A percentile compares a stretch with the other conserved stretches of the same genome.
These are phyloP conservation scores for Corynorhinus townsendii DNA, from an alignment of 2,113 vertebrate species.

Conservation along the genomic window DNA sequence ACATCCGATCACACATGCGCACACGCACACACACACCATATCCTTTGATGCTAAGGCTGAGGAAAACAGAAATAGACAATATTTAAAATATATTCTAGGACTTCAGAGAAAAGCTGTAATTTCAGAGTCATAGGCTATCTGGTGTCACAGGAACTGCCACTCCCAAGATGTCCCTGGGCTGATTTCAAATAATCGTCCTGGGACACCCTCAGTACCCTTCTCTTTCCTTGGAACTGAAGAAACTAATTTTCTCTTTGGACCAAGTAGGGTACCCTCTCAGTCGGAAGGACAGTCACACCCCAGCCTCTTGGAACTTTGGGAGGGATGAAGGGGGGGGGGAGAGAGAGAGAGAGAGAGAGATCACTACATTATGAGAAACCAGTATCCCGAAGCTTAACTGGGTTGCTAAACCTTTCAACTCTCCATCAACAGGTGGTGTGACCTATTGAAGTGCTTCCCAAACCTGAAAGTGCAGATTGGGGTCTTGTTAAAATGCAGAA, in stretches of 20 bases:
- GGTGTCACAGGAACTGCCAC: neutral
- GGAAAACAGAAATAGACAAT: neutral
- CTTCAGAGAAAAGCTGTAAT: neutral
- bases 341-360: neutral
- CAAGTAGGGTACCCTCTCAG: neutral
- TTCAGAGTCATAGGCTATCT: neutral
- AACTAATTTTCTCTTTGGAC: neutral
- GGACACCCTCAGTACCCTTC: neutral
- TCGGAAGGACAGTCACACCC: neutral
- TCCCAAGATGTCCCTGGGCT: neutral
- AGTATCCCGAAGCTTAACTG: neutral
- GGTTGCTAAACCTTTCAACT: neutral
- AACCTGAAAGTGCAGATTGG: neutral
- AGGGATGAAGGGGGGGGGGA: neutral
- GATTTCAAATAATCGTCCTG: neutral
- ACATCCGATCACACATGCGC: neutral
- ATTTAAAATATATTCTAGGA: neutral
- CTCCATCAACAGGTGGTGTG: neutral
- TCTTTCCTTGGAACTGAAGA: neutral
- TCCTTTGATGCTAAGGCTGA: neutral
- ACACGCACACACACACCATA: neutral
- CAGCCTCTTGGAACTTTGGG: neutral
- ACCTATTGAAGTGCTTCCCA: neutral
- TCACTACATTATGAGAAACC: neutral
- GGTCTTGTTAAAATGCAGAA: neutral